Evolutionary conservation across 2,888 invertebrate genomes (phyloP), one percentile per base, ranked within the genome.

Genomic region (Macrophya alboannulata): DNA sequence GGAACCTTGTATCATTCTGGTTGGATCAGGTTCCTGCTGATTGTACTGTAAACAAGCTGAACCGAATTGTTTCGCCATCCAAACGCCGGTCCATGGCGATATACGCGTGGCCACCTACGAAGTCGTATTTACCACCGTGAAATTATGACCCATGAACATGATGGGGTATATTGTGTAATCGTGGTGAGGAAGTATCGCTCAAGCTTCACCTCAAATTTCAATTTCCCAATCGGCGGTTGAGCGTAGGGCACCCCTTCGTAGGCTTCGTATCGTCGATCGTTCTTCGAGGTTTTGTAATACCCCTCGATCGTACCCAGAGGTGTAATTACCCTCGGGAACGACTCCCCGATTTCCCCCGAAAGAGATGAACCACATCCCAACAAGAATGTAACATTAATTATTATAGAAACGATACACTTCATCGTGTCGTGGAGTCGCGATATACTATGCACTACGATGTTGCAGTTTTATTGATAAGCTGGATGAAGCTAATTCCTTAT

Each of bases 201-300:
- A 51, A 51, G 0, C 51, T 82, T 86, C 87, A 92, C 92, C 88
- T 90, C 89, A 86, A 92, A 92, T 86, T 92, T 89, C 43, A 91
- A 87, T 71, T 91, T 88, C 45, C 91, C 92, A 43, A 89, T 85
- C 3, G 92, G 92, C 31, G 92, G 90, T 45, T 89, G 65, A n/a
- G 92, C 92, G 85, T 91, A 92, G 12, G 92, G 92, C 21, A 92
- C 90, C 4, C 92, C 92, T 87, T 92, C 91, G 76, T 90, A 92
- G 10, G 91, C 91, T 81, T 89, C 89, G n/a, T 89, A 92, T 45
- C 87, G 86, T 82, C 88, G 89, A 48, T 91, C 91, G 84, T 90
- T 87, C 21, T 87, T 87, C 0, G 92, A 92, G 31, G 84, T 76
- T 83, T 90, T 90, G 84, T 90, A 88, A 21, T 90, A 90, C 37